These are phyloP conservation scores for Coregonus clupeaformis DNA, from an alignment of 2,113 vertebrate species.

Conservation along the genomic window DNA sequence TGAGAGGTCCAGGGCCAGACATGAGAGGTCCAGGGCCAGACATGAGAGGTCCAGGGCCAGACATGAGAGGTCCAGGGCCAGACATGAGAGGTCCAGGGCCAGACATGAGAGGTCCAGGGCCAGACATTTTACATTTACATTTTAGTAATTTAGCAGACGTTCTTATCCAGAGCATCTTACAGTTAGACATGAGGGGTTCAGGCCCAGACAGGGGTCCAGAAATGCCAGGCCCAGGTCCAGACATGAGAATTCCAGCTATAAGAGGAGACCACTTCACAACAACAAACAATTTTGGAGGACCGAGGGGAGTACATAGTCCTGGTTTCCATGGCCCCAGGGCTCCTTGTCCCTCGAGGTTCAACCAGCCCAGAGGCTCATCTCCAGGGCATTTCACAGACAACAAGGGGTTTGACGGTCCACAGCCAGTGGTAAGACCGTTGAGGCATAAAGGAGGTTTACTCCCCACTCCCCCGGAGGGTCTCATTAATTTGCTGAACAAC, in stretches of 20 bases:
- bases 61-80: conserved; percentile 13
- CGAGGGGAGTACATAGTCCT: conserved; percentile 60
- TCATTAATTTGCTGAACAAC: conserved; percentile 51
- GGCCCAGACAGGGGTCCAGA: neutral
- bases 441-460: conserved; percentile 79
- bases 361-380: conserved; percentile 59
- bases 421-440: conserved; percentile 65
- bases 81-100: neutral
- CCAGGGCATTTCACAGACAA: conserved; percentile 59
- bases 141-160: neutral
- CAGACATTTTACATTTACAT: neutral
- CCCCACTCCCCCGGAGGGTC: conserved; percentile 79
- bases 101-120: neutral
- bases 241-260: neutral
- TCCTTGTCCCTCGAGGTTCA: conserved; percentile 62
- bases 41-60: conserved; percentile 23
- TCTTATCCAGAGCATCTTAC: neutral
- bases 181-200: neutral
- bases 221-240: neutral
- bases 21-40: conserved; percentile 14
- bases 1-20: conserved; percentile 8
- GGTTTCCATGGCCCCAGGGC: conserved; percentile 70
- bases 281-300: conserved; percentile 57
- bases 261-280: conserved; percentile 17
- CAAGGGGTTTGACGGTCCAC: conserved; percentile 67